Base-by-base conservation (phyloP, 1,140 invertebrate species). In the Cherax destructor region DNA sequence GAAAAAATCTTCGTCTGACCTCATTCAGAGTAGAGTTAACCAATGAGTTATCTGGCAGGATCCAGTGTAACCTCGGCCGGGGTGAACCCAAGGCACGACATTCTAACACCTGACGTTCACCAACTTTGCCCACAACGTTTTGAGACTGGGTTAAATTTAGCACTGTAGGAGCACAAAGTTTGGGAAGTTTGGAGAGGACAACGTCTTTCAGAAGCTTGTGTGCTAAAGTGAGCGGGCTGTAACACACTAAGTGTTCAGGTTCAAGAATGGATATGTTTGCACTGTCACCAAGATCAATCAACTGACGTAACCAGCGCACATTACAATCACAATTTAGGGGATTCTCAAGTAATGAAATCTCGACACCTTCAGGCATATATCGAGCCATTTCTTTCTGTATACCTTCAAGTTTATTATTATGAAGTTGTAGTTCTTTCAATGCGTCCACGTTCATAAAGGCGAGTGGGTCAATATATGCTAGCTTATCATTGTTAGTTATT, bases 251-350 rank as follows among this genome's bases (percentile, higher is more conserved):
- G 21, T 93, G 93, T 11, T 94, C 93, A 16, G 94, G 90, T 21
- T 95, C 94, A 49, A 59, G 87, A 78, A 74, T 30, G 52, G 72
- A 50, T 30, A 93, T 65, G 74, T 61, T 93, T 21, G 81, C 83
- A 50, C 69, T 90, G 47, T 80, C 91, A 85, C 76, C 88, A 56
- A 80, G 93, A 92, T 11, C 81, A 74, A 86, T 92, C 11, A 56
- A 80, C 72, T 94, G 85, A 41, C 93, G 92, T 18, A 95, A 94
- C 95, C 95, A 95, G 61, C 94, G 93, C 24, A 94, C 93, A 93
- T 95, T 95, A 92, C 95, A 95, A 92, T 95, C 95, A 93, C 95
- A 95, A n/a, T 92, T 93, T 4, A 95, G 92, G 18, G 95, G 95
- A 88, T 95, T 95, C 21, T 94, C 94, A 74, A 95, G 94, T 0